Conservation (phyloP, 1,140 invertebrate species). For the Conus betulinus region DNA sequence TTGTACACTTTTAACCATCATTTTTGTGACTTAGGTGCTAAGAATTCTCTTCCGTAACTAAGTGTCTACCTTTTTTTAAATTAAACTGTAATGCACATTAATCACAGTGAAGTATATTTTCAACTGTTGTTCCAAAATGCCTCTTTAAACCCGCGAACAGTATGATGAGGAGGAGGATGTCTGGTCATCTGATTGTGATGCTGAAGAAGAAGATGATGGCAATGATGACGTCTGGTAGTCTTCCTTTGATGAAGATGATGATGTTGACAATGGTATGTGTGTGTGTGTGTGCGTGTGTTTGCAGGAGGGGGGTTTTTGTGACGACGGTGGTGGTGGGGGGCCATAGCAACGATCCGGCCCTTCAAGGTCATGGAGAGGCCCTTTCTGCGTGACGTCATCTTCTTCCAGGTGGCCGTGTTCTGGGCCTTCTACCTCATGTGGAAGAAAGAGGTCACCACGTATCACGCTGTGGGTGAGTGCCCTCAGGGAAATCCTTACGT, state of each 20-base stretch:
- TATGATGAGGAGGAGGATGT: background rate
- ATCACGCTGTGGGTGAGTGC: slow-evolving; percentile 76
- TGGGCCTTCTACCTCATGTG: slow-evolving; percentile 77
- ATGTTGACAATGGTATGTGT: background rate
- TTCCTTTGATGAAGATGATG: background rate
- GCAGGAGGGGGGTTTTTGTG: slow-evolving; percentile 75
- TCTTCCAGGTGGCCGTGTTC: slow-evolving; percentile 80
- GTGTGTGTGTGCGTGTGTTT: background rate
- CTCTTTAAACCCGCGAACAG: no score
- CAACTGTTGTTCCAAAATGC: no score
- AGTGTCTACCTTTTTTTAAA: no score
- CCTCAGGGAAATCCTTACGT: background rate
- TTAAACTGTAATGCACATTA: no score
- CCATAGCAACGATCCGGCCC: slow-evolving; percentile 79
- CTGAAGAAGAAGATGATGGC: background rate
- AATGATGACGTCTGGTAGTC: background rate
- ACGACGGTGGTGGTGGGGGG: slow-evolving; percentile 82
- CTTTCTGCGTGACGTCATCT: slow-evolving; percentile 82
- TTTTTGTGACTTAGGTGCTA: no score
- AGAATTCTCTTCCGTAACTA: no score
- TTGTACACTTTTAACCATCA: no score
- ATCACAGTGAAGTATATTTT: no score
- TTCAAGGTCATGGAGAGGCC: slow-evolving; percentile 80
- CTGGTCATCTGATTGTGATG: background rate
- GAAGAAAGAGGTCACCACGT: slow-evolving; percentile 74